Base-by-base conservation (phyloP, 2,113 vertebrate genomes). In the Amphiprion ocellaris region DNA sequence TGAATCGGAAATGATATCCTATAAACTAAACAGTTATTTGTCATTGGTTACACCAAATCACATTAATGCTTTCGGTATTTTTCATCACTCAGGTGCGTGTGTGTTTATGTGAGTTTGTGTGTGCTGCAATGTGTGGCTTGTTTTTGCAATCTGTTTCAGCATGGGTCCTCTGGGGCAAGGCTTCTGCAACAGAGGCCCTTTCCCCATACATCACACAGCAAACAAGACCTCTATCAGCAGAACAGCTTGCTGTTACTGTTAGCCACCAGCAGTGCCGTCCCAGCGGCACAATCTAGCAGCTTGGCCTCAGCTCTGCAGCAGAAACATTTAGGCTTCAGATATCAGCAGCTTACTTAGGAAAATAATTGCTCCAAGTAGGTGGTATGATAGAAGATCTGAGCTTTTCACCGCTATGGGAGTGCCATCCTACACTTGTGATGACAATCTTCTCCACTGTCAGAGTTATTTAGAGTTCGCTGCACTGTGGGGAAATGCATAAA, bases 141-240 rank as follows among this genome's bases (percentile, higher is more conserved):
- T 89, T 87, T 90, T 83, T 85, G 82, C 89, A 89, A 89, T 91
- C 82, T 89, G 87, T 91, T 93, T 89, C 87, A 82, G 74, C 85
- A 86, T 69, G 30, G 76, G 75, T 90, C 93, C 92, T 92, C 77
- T 78, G 93, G 89, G 92, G 82, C 77, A 21, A 44, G 67, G 82
- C 80, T 82, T 72, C 74, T 59, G 78, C 82, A 83, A 82, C 85
- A 75, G 81, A 68, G 86, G 77, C 80, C 74, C 69, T 41, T 71
- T 90, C 69, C 82, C 82, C 84, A 90, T 94, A 86, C 81, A 92
- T 92, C 92, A 91, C 60, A 83, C 50, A 44, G 75, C 82, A 92
- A 92, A 91, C 88, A 90, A 89, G 86, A 84, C 70, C 80, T 83
- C 78, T 71, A 69, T 84, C 79, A 85, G 86, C 71, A 91, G 66